Conservation (phyloP, 2,797 vertebrate genomes). For the Glyptemys insculpta region DNA sequence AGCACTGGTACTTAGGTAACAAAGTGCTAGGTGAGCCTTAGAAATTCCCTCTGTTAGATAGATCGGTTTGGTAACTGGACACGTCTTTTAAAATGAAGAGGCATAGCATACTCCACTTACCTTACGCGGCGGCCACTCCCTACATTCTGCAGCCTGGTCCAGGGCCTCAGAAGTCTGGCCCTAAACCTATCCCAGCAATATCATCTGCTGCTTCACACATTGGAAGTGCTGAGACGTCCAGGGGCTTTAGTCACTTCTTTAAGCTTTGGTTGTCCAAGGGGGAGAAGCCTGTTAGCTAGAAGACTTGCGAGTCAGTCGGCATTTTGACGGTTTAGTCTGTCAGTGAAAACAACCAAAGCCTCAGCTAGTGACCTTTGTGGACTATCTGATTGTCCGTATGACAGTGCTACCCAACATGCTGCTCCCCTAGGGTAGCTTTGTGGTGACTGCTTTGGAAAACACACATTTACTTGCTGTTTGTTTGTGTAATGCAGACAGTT, state of each 20-base stretch:
- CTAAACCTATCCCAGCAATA: neutral
- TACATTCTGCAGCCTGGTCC: too few relatives aligned
- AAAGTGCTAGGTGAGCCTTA: neutral
- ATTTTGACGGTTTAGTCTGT: neutral
- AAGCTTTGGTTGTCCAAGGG: neutral
- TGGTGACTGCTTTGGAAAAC: neutral
- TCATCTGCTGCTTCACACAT: neutral
- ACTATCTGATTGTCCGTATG: neutral
- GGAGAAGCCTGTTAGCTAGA: neutral
- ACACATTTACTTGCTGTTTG: neutral
- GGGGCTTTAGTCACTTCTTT: neutral
- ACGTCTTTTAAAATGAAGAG: too few relatives aligned
- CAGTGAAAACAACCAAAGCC: neutral
- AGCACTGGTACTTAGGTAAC: neutral
- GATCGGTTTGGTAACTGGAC: neutral
- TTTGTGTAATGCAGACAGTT: neutral
- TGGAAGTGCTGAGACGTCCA: neutral
- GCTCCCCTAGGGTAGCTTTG: neutral
- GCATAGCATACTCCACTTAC: too few relatives aligned
- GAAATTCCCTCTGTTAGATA: neutral
- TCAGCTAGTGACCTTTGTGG: neutral
- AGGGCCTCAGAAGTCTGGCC: neutral
- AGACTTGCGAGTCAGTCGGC: too few relatives aligned
- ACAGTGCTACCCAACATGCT: neutral
- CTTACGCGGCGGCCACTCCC: too few relatives aligned